Conservation (phyloP, 2,797 vertebrate species). For the Lagocephalus sceleratus region DNA sequence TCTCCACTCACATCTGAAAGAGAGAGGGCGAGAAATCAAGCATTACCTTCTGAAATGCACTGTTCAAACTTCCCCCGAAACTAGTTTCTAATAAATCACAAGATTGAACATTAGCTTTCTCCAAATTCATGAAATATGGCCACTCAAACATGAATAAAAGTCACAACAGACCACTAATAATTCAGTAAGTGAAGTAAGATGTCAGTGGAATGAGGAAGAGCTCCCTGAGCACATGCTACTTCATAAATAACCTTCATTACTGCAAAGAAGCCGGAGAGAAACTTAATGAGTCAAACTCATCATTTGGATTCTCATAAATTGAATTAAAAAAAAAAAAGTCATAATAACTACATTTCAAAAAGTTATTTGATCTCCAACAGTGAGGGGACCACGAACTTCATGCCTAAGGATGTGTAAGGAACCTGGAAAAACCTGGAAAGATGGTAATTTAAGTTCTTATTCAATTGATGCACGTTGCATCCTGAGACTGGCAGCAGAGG, state of each 20-base stretch:
- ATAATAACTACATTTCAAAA: background rate
- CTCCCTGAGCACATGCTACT: background rate
- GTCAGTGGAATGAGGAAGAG: conserved; percentile 27
- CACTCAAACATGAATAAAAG: conserved; percentile 15
- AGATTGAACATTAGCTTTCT: conserved; percentile 7
- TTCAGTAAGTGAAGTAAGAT: conserved; percentile 21
- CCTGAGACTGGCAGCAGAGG: too few relatives aligned
- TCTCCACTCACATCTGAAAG: conserved; percentile 75
- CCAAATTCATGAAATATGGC: conserved; percentile 16
- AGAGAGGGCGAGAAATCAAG: conserved; percentile 42
- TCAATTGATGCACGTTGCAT: too few relatives aligned
- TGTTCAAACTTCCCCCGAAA: conserved; percentile 9
- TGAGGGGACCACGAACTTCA: too few relatives aligned
- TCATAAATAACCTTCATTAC: conserved; percentile 13
- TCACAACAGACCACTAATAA: background rate
- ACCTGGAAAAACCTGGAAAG: too few relatives aligned
- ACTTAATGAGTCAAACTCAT: conserved; percentile 1
- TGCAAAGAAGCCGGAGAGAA: conserved; percentile 5
- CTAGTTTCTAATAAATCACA: conserved; percentile 29
- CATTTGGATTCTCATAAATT: background rate
- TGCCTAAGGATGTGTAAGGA: too few relatives aligned
- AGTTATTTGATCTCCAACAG: too few relatives aligned
- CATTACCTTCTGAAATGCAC: conserved; percentile 14
- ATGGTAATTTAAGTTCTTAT: too few relatives aligned
- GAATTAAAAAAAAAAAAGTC: background rate